Conservation (phyloP, 2,888 invertebrate genomes). For the Lepidocyrtoides sp. region DNA sequence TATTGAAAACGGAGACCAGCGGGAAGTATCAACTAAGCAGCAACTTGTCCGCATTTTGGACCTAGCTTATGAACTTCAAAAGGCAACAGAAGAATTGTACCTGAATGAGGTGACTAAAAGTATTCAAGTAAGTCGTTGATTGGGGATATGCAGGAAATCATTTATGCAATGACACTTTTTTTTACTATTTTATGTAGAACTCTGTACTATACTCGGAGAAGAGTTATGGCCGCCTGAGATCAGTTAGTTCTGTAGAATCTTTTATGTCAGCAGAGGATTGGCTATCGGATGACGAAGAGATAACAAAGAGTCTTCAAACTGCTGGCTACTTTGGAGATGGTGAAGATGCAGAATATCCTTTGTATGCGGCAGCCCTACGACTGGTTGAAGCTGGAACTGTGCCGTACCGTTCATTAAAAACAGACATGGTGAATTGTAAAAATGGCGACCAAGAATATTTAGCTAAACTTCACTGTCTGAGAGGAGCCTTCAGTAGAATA, state of each 20-base stretch:
- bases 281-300: slow-evolving; percentile 88
- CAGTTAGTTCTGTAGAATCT: slow-evolving; percentile 96
- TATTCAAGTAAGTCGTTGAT: no score
- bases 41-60: slow-evolving; percentile 92
- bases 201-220: slow-evolving; percentile 83
- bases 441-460: slow-evolving; percentile 95
- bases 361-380: slow-evolving; percentile 85
- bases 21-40: slow-evolving; percentile 70
- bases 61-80: slow-evolving; percentile 94
- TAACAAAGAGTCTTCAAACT: slow-evolving; percentile 77
- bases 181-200: slow-evolving; percentile 79
- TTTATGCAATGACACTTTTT: not conserved
- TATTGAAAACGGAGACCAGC: slow-evolving; percentile 92
- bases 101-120: slow-evolving; percentile 89
- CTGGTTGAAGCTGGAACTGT: slow-evolving; percentile 84
- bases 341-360: slow-evolving; percentile 81
- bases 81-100: slow-evolving; percentile 95
- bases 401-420: slow-evolving; percentile 84
- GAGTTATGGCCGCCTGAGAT: slow-evolving; percentile 87
- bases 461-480: slow-evolving; percentile 96
- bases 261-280: slow-evolving; percentile 98
- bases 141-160: not conserved
- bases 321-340: slow-evolving; percentile 76
- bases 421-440: slow-evolving; percentile 83
- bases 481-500: slow-evolving; percentile 94